phyloP scores from a whole-genome alignment of 2,797 vertebrate genomes.

The Darevskia mixta region DNA sequence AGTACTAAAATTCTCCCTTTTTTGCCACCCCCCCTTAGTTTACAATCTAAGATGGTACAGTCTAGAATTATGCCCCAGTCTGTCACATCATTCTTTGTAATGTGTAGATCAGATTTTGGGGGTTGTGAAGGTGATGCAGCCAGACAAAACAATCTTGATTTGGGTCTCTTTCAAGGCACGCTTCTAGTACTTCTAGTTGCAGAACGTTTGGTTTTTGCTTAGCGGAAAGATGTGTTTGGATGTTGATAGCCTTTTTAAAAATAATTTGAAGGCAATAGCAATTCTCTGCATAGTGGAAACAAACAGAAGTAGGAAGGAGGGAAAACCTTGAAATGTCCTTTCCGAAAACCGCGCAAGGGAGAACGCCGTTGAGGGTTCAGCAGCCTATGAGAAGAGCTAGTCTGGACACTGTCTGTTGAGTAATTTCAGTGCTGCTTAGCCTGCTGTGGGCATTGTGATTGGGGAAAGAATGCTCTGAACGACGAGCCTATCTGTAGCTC shows the following conservation, averaged over 20 bases:
- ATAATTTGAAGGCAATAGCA: background rate
- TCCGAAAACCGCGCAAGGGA: constrained; percentile 61
- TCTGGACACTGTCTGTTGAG: constrained; percentile 70
- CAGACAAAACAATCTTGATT: background rate
- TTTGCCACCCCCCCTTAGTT: background rate
- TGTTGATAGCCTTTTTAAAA: background rate
- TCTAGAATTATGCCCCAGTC: background rate
- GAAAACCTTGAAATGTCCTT: constrained; percentile 67
- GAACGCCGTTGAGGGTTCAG: constrained; percentile 62
- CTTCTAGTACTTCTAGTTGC: background rate
- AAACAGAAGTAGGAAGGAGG: constrained; percentile 8
- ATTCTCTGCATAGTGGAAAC: background rate
- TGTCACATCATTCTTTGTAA: background rate
- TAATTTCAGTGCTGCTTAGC: constrained; percentile 71
- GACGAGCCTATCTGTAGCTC: constrained; percentile 72
- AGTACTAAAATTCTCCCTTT: background rate
- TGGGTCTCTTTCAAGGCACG: background rate
- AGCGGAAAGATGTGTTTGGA: background rate
- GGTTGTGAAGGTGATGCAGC: background rate
- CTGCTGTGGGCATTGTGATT: constrained; percentile 69
- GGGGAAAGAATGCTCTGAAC: constrained; percentile 72
- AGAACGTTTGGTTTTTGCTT: background rate
- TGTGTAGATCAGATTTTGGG: background rate
- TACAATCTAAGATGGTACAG: background rate
- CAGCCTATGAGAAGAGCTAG: constrained; percentile 73